Evolutionary conservation across 2,888 invertebrate genomes (phyloP), one percentile per base, ranked within the genome.

Genomic region (Amphipyra berbera): DNA sequence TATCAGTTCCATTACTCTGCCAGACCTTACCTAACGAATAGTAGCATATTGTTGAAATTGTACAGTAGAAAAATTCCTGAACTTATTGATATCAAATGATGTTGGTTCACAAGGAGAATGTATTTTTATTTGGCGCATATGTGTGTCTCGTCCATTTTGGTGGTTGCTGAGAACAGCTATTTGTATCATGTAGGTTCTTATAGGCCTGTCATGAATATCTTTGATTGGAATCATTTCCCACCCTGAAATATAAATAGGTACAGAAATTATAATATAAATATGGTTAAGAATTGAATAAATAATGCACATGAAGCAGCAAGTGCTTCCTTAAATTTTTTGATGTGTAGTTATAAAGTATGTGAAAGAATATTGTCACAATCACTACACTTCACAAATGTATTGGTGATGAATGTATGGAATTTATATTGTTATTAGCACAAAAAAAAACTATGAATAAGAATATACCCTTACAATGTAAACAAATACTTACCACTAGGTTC

Each of bases 111-210:
- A 95, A 0, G 99, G 99, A 50, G 99, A 98, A 88, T 99, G 98
- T 57, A 99, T 97, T 92, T 99, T 98, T 64, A 99, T 99, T 91
- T 99, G 99, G 56, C 99, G 96, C 96, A 99, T 98, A 86, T 99
- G 99, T 0, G 99, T 99, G 87, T 99, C 99, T 68, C 99, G 95
- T 4, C 99, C 99, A 93, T 99, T 99, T 90, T 99, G 99, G 91
- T 99, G 99, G 92, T 99, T 99, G 79, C 98, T 98, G 47, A 99
- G 96, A 0, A 99, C 98, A 14, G 99, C 99, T 78, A 99, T 97
- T 92, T 99, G 99, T 56, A 99, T 97, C 97, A 99, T 99, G 86
- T 98, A 99, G 13, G 99, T 98, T 79, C 99, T 96, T 49, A 99
- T 97, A 2, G 98, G 98, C 77, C 97, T 96, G 41, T 98, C 97